A percentile compares a stretch with the other conserved stretches of the same genome.
These are phyloP conservation scores for Cyanoramphus novaezelandiae DNA, from an alignment of 2,113 vertebrate species.

Conservation along the genomic window DNA sequence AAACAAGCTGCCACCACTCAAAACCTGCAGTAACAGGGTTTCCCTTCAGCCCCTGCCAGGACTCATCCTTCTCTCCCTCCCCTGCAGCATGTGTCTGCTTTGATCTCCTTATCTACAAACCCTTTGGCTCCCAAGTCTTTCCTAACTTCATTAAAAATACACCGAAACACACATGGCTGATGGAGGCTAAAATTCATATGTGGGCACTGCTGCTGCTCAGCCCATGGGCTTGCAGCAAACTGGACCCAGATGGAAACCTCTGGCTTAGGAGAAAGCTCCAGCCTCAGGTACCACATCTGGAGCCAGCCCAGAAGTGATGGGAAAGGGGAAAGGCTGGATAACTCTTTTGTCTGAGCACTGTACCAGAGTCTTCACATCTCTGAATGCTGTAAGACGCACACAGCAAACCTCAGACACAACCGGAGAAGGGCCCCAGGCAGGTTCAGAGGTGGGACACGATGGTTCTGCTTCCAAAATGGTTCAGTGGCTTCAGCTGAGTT, in stretches of 20 bases:
- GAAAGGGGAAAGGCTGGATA: neutral
- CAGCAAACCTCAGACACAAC: neutral
- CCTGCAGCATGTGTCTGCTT: neutral
- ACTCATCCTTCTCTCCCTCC: neutral
- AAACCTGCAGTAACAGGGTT: neutral
- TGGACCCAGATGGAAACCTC: neutral
- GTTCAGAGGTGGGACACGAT: neutral
- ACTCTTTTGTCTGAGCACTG: neutral
- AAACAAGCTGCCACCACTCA: neutral
- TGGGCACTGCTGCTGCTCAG: neutral
- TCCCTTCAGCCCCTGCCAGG: neutral
- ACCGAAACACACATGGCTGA: neutral
- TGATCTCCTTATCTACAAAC: neutral
- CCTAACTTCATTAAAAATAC: neutral
- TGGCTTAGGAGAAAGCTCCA: neutral
- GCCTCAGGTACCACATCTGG: neutral
- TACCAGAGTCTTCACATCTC: neutral
- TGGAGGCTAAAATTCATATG: neutral
- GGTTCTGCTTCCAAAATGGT: neutral
- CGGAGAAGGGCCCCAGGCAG: neutral
- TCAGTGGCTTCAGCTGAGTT: neutral
- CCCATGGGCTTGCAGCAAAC: rapidly evolving
- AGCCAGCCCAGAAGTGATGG: neutral
- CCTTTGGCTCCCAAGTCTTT: neutral
- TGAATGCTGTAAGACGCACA: no score